phyloP scores from a whole-genome alignment of 2,797 vertebrate species.

The Percopsis omiscomaycus region DNA sequence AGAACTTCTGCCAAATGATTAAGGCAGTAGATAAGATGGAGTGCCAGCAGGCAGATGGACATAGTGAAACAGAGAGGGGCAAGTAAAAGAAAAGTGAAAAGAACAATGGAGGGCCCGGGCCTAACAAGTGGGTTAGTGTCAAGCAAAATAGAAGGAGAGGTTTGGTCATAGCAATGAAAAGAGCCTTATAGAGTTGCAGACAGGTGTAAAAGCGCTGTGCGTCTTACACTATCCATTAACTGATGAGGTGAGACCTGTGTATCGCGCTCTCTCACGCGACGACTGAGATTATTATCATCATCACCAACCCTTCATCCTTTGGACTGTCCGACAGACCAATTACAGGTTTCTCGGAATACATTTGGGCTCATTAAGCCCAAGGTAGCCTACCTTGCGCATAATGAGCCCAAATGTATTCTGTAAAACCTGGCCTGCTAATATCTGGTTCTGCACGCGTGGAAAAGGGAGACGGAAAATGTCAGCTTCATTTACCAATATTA shows the following conservation, averaged over 20 bases:
- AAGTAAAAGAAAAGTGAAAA: constrained; percentile 57
- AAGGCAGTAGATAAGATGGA: constrained; percentile 66
- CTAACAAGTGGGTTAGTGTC: constrained; percentile 67
- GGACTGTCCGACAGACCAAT: constrained; percentile 20
- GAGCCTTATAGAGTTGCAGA: neutral
- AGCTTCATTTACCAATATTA: constrained; percentile 36
- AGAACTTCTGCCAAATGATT: constrained; percentile 66
- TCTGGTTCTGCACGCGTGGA: neutral
- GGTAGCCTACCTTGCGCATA: constrained; percentile 30
- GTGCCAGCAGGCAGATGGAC: constrained; percentile 70
- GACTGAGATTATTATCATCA: neutral
- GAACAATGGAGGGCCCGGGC: constrained; percentile 58
- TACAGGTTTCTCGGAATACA: neutral
- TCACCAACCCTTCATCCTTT: constrained; percentile 15
- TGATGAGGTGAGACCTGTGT: constrained; percentile 23
- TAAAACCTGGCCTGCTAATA: constrained; percentile 6
- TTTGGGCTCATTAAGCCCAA: neutral
- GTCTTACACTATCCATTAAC: constrained; percentile 17
- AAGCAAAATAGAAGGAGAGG: constrained; percentile 38
- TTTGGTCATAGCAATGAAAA: constrained; percentile 34
- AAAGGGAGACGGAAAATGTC: constrained; percentile 25
- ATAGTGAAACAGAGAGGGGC: constrained; percentile 59
- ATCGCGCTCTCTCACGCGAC: constrained; percentile 9
- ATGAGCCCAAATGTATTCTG: constrained; percentile 38
- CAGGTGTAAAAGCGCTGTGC: neutral